These are phyloP conservation scores for Sepiola atlantica DNA, from an alignment of 2,888 invertebrate genomes.

Conservation along the genomic window DNA sequence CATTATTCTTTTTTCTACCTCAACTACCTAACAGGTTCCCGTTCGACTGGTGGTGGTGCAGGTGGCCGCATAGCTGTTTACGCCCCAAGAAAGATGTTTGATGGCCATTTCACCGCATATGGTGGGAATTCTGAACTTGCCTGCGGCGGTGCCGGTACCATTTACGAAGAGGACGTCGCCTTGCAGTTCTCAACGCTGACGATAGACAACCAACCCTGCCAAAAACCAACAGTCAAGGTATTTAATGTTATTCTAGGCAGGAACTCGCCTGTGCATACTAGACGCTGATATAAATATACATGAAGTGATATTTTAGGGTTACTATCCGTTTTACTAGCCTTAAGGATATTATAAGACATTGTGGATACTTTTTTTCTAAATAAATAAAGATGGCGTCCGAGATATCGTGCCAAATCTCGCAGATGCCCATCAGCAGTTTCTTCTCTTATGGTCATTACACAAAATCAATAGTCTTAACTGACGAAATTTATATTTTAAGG, in stretches of 20 bases:
- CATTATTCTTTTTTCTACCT: background rate
- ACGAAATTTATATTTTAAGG: too few species aligned
- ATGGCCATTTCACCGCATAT: constrained; percentile 55
- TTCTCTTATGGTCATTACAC: too few species aligned
- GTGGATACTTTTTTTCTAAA: background rate
- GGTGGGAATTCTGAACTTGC: constrained; percentile 57
- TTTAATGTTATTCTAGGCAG: background rate
- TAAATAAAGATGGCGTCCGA: background rate
- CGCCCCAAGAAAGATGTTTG: constrained; percentile 56
- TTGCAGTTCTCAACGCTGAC: background rate
- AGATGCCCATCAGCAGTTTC: too few species aligned
- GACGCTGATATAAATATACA: background rate
- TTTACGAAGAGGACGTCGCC: constrained; percentile 52
- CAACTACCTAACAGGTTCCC: constrained; percentile 49
- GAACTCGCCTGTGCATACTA: background rate
- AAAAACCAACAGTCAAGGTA: background rate
- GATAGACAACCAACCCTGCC: background rate
- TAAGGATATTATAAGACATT: background rate
- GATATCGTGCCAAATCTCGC: too few species aligned
- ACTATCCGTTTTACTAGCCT: background rate
- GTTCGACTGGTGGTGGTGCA: constrained; percentile 59
- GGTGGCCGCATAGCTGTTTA: constrained; percentile 60
- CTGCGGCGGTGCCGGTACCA: constrained; percentile 64
- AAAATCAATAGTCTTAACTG: too few species aligned
- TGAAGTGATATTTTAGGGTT: background rate